Base-by-base conservation (phyloP, 2,888 invertebrate species). In the Palloptera scutellata region DNA sequence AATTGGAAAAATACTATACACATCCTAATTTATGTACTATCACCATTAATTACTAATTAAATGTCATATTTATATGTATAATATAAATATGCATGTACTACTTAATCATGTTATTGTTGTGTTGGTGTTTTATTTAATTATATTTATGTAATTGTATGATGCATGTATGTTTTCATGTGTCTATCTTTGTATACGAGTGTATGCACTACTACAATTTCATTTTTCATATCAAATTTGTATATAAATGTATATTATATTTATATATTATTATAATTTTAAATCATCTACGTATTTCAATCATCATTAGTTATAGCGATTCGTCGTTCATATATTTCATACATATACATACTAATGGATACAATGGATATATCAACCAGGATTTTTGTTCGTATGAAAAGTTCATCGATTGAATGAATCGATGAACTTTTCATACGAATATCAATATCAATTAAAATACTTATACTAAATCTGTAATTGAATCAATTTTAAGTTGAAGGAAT, bases 1-100 rank as follows among this genome's bases (percentile, higher is more conserved):
- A 59, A 64, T 64, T 64, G 64, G 59, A 64, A 64, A 70, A 70
- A 64, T 67, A 70, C 66, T 69, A 69, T 69, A 67, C 66, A 66
- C 48, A 58, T 54, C 61, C 67, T 70, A 70, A 61, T 60, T 64
- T 60, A 30, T 13, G 43, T 67, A 60, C 58, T 43, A 40, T 57
- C 61, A 42, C 40, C 59, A 17, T 60, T 58, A 52, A 42, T 5
- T 40, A 45, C 45, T 45, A 45, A 53, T 13, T 70, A 64, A 67
- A 68, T 55, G 60, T 63, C 67, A 68, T 63, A 42, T 45, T 61
- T 59, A 51, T 66, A 17, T 63, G 40, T 64, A 54, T 68, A 61
- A 61, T 52, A 59, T 69, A 58, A 9, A 58, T 65, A 61, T 67
- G 51, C 66, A 65, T n/a, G n/a, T 68, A 67, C 17, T 62, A 42